Conservation (phyloP, 2,113 vertebrate genomes). For the Leptosomus discolor region DNA sequence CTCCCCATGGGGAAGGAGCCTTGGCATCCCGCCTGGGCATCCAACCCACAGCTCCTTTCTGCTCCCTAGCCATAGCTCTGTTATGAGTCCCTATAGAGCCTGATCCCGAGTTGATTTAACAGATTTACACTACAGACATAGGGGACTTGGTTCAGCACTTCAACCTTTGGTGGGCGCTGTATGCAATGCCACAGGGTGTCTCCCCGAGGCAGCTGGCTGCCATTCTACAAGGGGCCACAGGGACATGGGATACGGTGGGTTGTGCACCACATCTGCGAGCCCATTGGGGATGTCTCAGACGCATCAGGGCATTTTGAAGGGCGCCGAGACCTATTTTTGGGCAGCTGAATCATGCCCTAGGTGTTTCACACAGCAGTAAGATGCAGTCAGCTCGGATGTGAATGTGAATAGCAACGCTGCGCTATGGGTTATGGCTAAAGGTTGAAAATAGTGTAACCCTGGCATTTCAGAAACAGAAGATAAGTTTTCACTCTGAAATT, state of each 20-base stretch:
- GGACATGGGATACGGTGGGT: accelerated
- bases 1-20: not conserved
- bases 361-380: not conserved
- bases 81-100: not conserved
- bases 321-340: not conserved
- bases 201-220: accelerated
- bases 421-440: not conserved
- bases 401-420: not conserved
- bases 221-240: not conserved
- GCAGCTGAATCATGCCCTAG: not conserved
- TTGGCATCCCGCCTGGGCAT: not conserved
- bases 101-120: not conserved
- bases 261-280: not conserved
- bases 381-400: not conserved
- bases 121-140: not conserved
- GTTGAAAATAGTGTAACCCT: not conserved
- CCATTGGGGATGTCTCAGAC: not conserved
- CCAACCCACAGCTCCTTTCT: not conserved
- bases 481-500: slow-evolving; percentile 20
- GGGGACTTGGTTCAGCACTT: not conserved
- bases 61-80: not conserved
- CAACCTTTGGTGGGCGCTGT: not conserved
- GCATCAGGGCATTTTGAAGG: not conserved
- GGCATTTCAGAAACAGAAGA: not conserved
- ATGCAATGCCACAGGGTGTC: accelerated